Evolutionary conservation across 2,888 invertebrate genomes (phyloP).

Genomic region (Xestia rhomboidea): DNA sequence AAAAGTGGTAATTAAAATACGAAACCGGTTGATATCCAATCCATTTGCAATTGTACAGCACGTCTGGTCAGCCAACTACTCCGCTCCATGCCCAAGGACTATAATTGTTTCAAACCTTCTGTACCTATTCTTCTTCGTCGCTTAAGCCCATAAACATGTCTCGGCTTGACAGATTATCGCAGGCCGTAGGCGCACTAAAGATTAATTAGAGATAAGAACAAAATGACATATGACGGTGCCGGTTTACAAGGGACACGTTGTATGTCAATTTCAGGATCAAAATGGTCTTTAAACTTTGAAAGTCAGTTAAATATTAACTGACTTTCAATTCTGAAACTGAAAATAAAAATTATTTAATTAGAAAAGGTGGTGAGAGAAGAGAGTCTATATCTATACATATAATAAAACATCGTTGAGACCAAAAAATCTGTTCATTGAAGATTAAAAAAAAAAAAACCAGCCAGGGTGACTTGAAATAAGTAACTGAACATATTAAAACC

Average conservation of each 20-base stretch:
- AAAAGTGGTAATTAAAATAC: neutral
- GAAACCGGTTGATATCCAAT: neutral
- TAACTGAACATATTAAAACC: too few relatives aligned
- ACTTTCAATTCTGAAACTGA: too few relatives aligned
- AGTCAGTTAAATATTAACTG: neutral
- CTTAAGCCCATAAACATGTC: conserved; percentile 48
- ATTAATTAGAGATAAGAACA: conserved; percentile 54
- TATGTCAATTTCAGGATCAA: conserved; percentile 13
- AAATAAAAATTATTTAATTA: too few relatives aligned
- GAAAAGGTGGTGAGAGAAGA: neutral
- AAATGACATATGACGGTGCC: conserved; percentile 26
- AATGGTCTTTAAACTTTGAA: conserved; percentile 4
- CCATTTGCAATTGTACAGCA: neutral
- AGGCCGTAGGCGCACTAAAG: conserved; percentile 42
- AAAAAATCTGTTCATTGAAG: too few relatives aligned
- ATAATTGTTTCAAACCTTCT: conserved; percentile 34
- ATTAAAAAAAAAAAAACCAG: too few relatives aligned
- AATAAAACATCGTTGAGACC: too few relatives aligned
- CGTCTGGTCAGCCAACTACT: neutral
- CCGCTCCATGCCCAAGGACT: neutral
- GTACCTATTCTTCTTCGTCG: neutral
- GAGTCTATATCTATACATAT: too few relatives aligned
- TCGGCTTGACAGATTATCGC: conserved; percentile 40
- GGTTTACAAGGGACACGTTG: neutral
- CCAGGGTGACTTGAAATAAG: too few relatives aligned